Conservation (phyloP, 2,888 invertebrate species). For the Pachymerium ferrugineum region DNA sequence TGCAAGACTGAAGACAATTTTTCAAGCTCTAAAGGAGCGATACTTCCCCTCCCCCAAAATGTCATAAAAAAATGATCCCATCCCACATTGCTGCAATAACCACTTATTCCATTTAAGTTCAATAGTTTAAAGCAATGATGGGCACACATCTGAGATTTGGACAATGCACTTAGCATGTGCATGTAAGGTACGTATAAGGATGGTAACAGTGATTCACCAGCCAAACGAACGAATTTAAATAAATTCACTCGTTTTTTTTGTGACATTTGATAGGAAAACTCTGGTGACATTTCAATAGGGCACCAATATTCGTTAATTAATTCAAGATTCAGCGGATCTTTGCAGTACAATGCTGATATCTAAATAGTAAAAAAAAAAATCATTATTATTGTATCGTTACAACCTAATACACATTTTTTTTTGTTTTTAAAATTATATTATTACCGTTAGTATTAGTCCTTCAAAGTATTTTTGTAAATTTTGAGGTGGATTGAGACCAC, state of each 20-base stretch:
- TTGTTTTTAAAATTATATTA: neutral
- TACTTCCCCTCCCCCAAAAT: conserved; percentile 59
- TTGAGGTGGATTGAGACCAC: conserved; percentile 65
- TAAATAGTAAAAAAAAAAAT: conserved; percentile 33
- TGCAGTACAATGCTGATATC: conserved; percentile 69
- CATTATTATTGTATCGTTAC: too few species aligned
- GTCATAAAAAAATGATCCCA: conserved; percentile 84
- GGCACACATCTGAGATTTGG: conserved; percentile 67
- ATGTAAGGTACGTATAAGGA: conserved; percentile 80
- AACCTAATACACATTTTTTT: too few species aligned
- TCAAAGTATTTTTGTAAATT: conserved; percentile 74
- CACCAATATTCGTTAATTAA: conserved; percentile 80
- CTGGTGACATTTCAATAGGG: conserved; percentile 50
- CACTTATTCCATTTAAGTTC: conserved; percentile 58
- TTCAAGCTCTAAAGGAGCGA: conserved; percentile 74
- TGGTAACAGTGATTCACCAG: conserved; percentile 78
- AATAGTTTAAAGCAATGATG: conserved; percentile 69
- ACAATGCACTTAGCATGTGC: conserved; percentile 75
- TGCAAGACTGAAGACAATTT: conserved; percentile 75
- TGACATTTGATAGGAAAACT: conserved; percentile 44
- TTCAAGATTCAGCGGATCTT: conserved; percentile 63
- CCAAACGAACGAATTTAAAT: conserved; percentile 82
- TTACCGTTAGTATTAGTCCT: conserved; percentile 64
- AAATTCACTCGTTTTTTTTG: conserved; percentile 57
- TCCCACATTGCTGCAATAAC: conserved; percentile 55